phyloP scores from a whole-genome alignment of 2,113 vertebrate genomes.

The Dicrurus megarhynchus region DNA sequence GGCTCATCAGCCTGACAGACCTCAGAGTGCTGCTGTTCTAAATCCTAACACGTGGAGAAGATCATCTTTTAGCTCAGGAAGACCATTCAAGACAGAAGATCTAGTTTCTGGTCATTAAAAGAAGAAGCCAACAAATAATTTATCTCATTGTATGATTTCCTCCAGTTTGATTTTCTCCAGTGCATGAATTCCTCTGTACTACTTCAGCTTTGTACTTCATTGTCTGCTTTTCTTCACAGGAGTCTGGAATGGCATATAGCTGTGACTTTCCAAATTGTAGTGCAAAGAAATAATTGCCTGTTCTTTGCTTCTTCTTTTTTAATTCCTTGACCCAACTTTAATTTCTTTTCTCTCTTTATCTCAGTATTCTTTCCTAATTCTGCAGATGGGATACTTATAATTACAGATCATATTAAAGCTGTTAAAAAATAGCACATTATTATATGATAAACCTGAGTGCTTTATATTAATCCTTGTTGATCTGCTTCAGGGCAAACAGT shows the following conservation, averaged over 20 bases:
- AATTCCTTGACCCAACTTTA: slow-evolving; percentile 35
- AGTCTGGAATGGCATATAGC: background rate
- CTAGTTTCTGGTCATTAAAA: background rate
- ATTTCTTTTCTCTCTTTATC: background rate
- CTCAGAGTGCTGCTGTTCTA: background rate
- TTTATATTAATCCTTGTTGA: slow-evolving; percentile 37
- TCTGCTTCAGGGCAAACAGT: slow-evolving; percentile 31
- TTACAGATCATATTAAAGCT: slow-evolving; percentile 34
- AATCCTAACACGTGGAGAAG: background rate
- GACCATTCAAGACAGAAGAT: background rate
- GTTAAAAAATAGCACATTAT: slow-evolving; percentile 2
- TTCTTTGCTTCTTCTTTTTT: background rate
- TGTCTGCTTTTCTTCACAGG: background rate
- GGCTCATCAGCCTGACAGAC: background rate
- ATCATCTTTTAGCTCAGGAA: background rate
- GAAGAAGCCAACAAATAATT: background rate
- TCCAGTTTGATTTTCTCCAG: background rate
- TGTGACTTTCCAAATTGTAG: background rate
- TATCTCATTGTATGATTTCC: background rate
- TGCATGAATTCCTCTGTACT: background rate
- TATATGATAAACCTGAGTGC: background rate
- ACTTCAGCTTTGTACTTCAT: background rate
- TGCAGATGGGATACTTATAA: slow-evolving; percentile 32
- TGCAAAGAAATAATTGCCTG: slow-evolving; percentile 7
- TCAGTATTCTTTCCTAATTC: slow-evolving; percentile 22